Evolutionary conservation across 1,140 invertebrate genomes (phyloP).

Genomic region (Bursaphelenchus mucronatus): DNA sequence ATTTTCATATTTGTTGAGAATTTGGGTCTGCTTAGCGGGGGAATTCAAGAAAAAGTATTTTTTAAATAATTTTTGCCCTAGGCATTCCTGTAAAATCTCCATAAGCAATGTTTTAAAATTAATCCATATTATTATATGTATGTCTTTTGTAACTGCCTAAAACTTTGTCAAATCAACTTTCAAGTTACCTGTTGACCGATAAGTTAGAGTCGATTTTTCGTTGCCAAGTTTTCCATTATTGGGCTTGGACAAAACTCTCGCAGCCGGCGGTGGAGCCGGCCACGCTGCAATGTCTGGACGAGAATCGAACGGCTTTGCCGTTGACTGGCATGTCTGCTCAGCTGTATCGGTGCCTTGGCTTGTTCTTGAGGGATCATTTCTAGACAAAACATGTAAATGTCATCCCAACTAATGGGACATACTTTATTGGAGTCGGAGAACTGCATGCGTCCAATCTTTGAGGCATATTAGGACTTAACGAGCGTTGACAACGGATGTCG

Average conservation of each 20-base stretch:
- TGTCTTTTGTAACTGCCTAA: neutral
- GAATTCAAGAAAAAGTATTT: no score
- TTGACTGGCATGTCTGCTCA: neutral
- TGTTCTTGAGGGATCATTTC: no score
- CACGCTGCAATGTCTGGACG: slow-evolving; percentile 53
- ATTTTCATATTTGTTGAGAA: neutral
- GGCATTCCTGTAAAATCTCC: neutral
- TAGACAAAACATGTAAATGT: no score
- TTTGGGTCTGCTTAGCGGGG: no score
- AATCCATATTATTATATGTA: neutral
- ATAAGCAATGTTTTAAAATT: neutral
- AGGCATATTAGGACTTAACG: no score
- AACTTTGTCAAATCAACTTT: neutral
- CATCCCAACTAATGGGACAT: no score
- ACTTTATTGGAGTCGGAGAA: no score
- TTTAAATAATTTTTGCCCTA: neutral
- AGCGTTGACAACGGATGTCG: no score
- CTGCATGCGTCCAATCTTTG: no score
- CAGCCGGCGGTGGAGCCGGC: slow-evolving; percentile 44
- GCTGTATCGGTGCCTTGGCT: no score
- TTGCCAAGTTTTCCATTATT: slow-evolving; percentile 14
- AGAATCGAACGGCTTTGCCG: slow-evolving; percentile 32
- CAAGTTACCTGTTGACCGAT: neutral
- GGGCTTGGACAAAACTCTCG: slow-evolving; percentile 6
- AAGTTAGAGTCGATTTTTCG: neutral